A percentile compares a stretch with the other conserved stretches of the same genome.
Conservation (phyloP, 2,113 vertebrate genomes). For the Sialia sialis region DNA sequence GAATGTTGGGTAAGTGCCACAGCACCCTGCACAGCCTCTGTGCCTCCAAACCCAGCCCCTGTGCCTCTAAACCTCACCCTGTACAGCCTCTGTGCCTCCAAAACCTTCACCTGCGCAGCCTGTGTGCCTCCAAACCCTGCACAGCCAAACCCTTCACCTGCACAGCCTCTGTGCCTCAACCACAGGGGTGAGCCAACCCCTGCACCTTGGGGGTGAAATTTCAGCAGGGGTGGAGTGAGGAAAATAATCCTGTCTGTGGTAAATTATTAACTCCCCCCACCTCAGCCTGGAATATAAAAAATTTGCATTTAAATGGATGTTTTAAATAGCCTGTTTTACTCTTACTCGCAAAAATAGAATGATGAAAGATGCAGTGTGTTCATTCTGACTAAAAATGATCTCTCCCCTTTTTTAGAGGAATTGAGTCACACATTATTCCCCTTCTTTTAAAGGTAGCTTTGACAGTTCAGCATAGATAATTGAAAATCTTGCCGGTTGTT, state of each 20-base stretch:
- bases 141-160: too few species aligned
- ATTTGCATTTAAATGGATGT: conserved; percentile 85
- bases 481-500: conserved; percentile 74
- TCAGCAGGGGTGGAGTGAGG: conserved; percentile 34
- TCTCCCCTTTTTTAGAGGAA: conserved; percentile 75
- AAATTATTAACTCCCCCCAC: conserved; percentile 65
- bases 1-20: conserved; percentile 93
- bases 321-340: conserved; percentile 80
- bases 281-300: conserved; percentile 66
- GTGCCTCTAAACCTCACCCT: neutral
- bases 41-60: neutral
- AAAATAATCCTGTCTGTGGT: conserved; percentile 66
- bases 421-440: conserved; percentile 79
- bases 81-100: neutral
- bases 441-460: conserved; percentile 79
- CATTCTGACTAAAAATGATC: conserved; percentile 78
- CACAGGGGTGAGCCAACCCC: neutral
- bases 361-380: conserved; percentile 79
- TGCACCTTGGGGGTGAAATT: neutral
- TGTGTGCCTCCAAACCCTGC: neutral
- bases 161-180: accelerated
- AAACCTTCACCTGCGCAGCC: neutral
- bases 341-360: conserved; percentile 74
- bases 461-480: conserved; percentile 76
- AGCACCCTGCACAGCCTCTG: neutral